Percentiles rank a stretch among this genome's conserved stretches.
Evolutionary conservation across 2,888 invertebrate species (phyloP).

Genomic region (Neoascia interrupta): DNA sequence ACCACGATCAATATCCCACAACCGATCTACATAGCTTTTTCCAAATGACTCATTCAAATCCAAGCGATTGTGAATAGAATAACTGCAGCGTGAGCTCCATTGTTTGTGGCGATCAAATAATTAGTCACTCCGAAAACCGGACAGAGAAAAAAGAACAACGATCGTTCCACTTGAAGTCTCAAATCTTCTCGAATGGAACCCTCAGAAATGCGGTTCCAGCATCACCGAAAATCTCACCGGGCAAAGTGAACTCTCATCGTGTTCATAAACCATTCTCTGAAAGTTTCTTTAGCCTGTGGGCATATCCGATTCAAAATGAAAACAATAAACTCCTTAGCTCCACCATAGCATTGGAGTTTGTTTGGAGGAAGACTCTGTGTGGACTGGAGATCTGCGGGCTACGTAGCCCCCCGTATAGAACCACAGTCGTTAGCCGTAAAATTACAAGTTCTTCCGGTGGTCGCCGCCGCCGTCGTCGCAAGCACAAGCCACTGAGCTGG

Average conservation of each 20-base stretch:
- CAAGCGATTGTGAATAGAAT: constrained; percentile 16
- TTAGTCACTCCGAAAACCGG: constrained; percentile 61
- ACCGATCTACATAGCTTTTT: background rate
- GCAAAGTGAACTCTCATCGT: too few relatives aligned
- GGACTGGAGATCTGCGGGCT: too few relatives aligned
- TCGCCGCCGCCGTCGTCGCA: background rate
- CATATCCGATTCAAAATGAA: constrained; percentile 29
- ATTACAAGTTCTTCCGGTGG: constrained; percentile 68
- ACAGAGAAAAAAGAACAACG: too few relatives aligned
- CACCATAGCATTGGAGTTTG: constrained; percentile 34
- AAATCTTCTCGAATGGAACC: constrained; percentile 32
- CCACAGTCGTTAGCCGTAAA: constrained; percentile 64
- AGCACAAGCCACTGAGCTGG: constrained; percentile 7
- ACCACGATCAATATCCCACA: background rate
- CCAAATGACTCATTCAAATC: constrained; percentile 42
- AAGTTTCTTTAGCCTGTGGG: constrained; percentile 28
- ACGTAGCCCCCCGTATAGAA: constrained; percentile 11
- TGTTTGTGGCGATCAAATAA: constrained; percentile 18
- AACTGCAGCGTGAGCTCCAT: constrained; percentile 36
- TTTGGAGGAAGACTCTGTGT: too few relatives aligned
- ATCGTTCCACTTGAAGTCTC: constrained; percentile 56
- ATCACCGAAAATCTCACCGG: too few relatives aligned
- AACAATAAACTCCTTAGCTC: constrained; percentile 42
- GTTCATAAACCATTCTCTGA: too few relatives aligned
- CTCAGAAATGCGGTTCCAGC: constrained; percentile 14